phyloP scores from a whole-genome alignment of 2,113 vertebrate species.

The Indicator indicator region DNA sequence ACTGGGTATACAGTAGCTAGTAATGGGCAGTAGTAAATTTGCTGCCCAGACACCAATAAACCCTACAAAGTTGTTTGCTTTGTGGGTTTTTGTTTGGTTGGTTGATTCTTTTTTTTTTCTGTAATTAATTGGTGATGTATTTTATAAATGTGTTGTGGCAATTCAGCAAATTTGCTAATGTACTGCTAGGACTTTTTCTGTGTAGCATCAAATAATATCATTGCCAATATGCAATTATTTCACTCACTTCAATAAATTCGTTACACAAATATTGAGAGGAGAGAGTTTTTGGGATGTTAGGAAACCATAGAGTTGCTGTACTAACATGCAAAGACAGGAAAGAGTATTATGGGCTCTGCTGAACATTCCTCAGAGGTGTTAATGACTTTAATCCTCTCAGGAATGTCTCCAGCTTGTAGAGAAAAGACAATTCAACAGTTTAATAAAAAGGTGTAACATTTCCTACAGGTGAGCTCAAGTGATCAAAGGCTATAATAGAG shows the following conservation, averaged over 20 bases:
- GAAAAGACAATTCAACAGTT: conserved; percentile 67
- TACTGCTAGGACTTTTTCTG: conserved; percentile 8
- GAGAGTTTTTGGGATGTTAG: neutral
- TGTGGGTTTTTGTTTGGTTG: neutral
- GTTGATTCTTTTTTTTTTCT: neutral
- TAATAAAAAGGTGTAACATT: conserved; percentile 81
- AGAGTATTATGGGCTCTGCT: neutral
- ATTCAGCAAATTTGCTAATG: conserved; percentile 23
- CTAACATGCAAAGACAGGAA: conserved; percentile 20
- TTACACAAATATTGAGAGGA: neutral
- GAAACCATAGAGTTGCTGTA: neutral
- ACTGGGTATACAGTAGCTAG: neutral
- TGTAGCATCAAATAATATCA: neutral
- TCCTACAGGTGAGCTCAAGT: conserved; percentile 79
- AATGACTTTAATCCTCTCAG: conserved; percentile 73
- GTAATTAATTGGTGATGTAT: conserved; percentile 7
- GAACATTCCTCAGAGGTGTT: conserved; percentile 66
- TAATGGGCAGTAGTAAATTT: neutral
- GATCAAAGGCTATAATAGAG: conserved; percentile 78
- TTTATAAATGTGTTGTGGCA: conserved; percentile 27
- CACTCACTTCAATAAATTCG: conserved; percentile 57
- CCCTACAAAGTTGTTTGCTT: neutral
- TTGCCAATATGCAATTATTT: conserved; percentile 25
- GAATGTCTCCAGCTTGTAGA: conserved; percentile 77
- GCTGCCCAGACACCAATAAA: neutral